Evolutionary conservation across 2,113 vertebrate genomes (phyloP), one percentile per base, ranked within the genome.

Genomic region (Gopherus flavomarginatus): DNA sequence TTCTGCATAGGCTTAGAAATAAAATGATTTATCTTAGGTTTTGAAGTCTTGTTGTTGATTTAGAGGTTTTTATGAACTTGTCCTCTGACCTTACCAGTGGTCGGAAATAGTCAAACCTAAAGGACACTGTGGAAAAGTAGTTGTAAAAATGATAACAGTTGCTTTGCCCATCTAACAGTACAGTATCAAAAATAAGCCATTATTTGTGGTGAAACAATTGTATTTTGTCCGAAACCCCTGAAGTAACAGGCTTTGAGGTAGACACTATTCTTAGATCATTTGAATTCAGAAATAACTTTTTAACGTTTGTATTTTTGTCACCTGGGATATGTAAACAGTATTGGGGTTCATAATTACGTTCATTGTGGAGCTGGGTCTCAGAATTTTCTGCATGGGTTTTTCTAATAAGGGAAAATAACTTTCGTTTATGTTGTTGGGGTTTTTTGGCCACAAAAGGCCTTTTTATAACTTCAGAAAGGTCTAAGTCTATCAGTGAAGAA

Each of bases 1-100:
- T 96, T 93, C 91, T 94, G 75, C 42, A 38, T 38, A 82, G 86
- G 77, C 86, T 95, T 95, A 56, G 52, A 94, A n/a, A 38, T 90
- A 92, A 96, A 88, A 95, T 3, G 87, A 91, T 90, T 86, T 21
- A 90, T 88, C 29, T 95, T 87, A 8, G 93, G 83, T 83, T 97
- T 97, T 97, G 92, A 97, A 95, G 81, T 77, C 95, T 94, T 90
- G 62, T 94, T 96, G 22, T 82, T 97, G 97, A 97, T 98, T 98
- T 96, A 97, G 95, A 89, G 94, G 81, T 94, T 97, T 92, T 97
- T 95, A 97, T 97, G 97, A 97, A 96, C 95, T 96, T 97, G 97
- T 97, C 97, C 97, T 97, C 95, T 97, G 97, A 97, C 96, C 97
- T 94, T 81, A 7, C 2, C 88, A 90, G 96, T 93, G 53, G 83